phyloP scores from a whole-genome alignment of 2,888 invertebrate species.

The Thymelicus sylvestris region DNA sequence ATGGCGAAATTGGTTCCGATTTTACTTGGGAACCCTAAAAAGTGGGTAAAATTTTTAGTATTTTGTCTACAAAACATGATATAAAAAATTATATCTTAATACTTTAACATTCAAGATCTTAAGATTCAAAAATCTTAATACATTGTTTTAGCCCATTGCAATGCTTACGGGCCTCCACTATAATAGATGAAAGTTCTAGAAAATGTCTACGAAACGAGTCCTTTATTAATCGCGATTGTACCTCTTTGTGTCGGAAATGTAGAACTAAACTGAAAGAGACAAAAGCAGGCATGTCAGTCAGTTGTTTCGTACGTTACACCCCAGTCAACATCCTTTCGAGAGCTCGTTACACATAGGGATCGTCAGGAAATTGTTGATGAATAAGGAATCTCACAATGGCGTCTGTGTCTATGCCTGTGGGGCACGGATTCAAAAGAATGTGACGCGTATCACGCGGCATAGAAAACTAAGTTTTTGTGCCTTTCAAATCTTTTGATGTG shows the following conservation, averaged over 20 bases:
- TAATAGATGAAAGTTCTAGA: no score
- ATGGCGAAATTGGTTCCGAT: no score
- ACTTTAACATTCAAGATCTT: no score
- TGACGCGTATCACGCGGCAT: conserved; percentile 26
- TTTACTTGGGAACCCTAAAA: no score
- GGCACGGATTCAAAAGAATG: conserved; percentile 32
- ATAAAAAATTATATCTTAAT: no score
- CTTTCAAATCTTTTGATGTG: conserved; percentile 16
- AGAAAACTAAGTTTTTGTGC: conserved; percentile 27
- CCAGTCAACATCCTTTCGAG: conserved; percentile 36
- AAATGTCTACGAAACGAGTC: no score
- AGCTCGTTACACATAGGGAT: conserved; percentile 35
- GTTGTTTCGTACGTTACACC: conserved; percentile 31
- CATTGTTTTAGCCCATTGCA: no score
- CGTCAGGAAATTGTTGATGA: conserved; percentile 35
- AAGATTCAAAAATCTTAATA: no score
- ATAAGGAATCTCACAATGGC: conserved; percentile 33
- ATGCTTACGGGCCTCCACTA: no score
- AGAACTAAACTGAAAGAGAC: conserved; percentile 23
- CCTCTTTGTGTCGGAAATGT: conserved; percentile 2
- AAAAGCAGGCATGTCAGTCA: conserved; percentile 19
- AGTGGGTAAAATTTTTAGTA: neutral
- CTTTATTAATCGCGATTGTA: neutral
- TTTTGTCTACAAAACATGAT: neutral
- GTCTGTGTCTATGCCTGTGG: conserved; percentile 37